Base-by-base conservation (phyloP, 2,888 invertebrate genomes). In the Junonia oenone region DNA sequence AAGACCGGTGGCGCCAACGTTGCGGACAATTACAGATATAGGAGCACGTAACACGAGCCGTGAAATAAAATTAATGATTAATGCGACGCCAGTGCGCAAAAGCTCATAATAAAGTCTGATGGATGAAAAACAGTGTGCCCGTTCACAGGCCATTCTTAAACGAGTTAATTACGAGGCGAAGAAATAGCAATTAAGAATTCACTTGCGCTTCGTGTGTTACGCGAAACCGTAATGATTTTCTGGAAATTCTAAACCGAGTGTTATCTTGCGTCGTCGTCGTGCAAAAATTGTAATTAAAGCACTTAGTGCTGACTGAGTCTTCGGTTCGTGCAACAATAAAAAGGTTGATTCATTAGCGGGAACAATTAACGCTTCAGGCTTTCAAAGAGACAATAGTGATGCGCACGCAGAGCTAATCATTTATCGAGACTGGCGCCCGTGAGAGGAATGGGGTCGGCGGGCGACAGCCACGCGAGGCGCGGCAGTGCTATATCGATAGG, bases 351-450 rank as follows among this genome's bases (percentile, higher is more conserved):
- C 56, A 63, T 61, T 61, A 63, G 59, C 58, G 49, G 45, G 48
- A 63, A 63, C 62, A 68, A 68, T 67, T 65, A 68, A 59, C 63
- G 59, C 58, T 55, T 55, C 56, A 52, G 52, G 51, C 57, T 54
- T 59, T 56, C 62, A 73, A 79, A 76, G 73, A 76, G 71, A 83
- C 78, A 83, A 82, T 84, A 85, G 85, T 78, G 83, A 80, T 79
- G 83, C 73, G 76, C 72, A 74, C 72, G 73, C 62, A 71, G 69
- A 68, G 77, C 71, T 70, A 71, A 78, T 78, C 70, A 73, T 72
- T 75, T 75, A 76, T 78, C 79, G 83, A 79, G 78, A 77, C 64
- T 63, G 66, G 68, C 72, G 69, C 74, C 71, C 64, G 66, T 67
- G 65, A 61, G 79, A 76, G 78, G 77, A 74, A 65, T 62, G 63